Evolutionary conservation across 1,140 invertebrate genomes (phyloP), one percentile per base, ranked within the genome.

Genomic region (Anoplolepis gracilipes): DNA sequence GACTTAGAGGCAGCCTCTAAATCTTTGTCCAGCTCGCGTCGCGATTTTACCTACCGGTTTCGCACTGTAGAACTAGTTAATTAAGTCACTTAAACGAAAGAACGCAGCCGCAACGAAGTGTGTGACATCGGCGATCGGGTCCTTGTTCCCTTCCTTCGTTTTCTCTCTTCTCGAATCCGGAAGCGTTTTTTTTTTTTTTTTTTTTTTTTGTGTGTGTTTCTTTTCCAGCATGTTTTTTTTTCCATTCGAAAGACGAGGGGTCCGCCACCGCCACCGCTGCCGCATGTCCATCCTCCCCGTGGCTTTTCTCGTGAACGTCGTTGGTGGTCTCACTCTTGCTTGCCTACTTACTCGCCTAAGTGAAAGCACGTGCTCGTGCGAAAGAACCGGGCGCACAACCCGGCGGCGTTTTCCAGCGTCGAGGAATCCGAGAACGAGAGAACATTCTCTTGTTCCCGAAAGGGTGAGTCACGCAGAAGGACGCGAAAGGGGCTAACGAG

Each of bases 41-140:
- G 36, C 62, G 76, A 62, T 46, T 67, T 28, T 82, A 82, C 39
- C 67, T 73, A 57, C 39, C 55, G 53, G 36, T 73, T 59, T 28
- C 53, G 78, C 78, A 82, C 78, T 82, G 72, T 36, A 73, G 46
- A 82, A 82, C 28, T 49, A 19, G 67, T 82, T 79, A 82, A 82
- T 82, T 73, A 59, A 82, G 67, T 82, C 78, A 82, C 78, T 82
- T 82, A 61, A 82, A 82, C 78, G 78, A 82, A 82, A 82, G 69
- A 82, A 82, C 67, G 78, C 67, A 72, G 53, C 53, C 78, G 78
- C 69, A 82, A 73, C 53, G 53, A 28, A 82, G 64, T 73, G 64
- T 73, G 84, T 76, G 55, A 86, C 39, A 46, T 67, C 62, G 78
- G 72, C 85, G 69, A 70, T 67, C 75, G 39, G 78, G 42, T 42